phyloP scores from a whole-genome alignment of 1,140 invertebrate genomes.

The Caerostris extrusa region DNA sequence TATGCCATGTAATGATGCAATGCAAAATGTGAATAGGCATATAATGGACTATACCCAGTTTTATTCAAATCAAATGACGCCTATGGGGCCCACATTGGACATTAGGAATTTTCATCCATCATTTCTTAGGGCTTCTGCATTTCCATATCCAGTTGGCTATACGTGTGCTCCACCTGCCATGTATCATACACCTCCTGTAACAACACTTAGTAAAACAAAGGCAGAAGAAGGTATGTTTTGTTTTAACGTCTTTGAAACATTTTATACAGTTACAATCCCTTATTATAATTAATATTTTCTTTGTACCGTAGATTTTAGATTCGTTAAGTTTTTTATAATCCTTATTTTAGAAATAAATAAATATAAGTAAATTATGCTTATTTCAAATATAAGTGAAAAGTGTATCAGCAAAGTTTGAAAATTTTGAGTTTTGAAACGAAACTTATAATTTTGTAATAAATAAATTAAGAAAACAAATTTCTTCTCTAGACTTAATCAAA shows the following conservation, averaged over 20 bases:
- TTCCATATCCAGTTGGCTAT: constrained; percentile 60
- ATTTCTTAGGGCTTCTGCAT: constrained; percentile 41
- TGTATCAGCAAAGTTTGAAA: no score
- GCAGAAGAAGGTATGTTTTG: constrained; percentile 55
- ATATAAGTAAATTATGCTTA: no score
- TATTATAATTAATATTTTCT: no score
- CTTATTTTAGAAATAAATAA: no score
- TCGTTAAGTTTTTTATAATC: no score
- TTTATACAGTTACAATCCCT: no score
- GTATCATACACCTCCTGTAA: constrained; percentile 49
- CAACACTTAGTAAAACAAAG: constrained; percentile 47
- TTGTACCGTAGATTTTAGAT: no score
- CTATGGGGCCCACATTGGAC: constrained; percentile 49
- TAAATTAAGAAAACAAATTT: no score
- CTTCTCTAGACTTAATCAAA: no score
- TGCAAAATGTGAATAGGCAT: background rate
- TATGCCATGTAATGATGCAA: constrained; percentile 45
- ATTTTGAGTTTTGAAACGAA: no score
- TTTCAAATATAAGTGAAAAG: no score
- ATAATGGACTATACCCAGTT: constrained; percentile 49
- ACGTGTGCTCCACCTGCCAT: constrained; percentile 41
- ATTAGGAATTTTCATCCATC: constrained; percentile 67
- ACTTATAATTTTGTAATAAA: no score
- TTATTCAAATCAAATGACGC: constrained; percentile 48
- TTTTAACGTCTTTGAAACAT: background rate